phyloP scores from a whole-genome alignment of 2,888 invertebrate genomes.

The Ecliptopera silaceata region DNA sequence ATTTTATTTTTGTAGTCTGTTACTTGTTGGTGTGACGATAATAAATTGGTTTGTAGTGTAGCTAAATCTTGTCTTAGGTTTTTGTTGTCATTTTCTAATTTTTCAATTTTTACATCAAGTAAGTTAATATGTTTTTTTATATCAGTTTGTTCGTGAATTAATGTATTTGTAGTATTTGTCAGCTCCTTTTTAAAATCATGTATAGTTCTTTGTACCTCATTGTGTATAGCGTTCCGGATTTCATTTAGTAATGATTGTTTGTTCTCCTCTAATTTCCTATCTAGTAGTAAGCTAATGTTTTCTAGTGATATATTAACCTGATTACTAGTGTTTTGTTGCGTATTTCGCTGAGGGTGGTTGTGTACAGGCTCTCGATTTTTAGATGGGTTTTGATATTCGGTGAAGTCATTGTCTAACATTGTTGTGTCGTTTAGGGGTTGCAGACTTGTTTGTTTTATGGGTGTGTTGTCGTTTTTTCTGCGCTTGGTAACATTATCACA shows the following conservation, averaged over 20 bases:
- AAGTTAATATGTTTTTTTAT: background rate
- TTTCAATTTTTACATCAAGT: background rate
- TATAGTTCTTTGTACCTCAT: background rate
- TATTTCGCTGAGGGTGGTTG: too few relatives aligned
- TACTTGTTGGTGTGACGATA: too few relatives aligned
- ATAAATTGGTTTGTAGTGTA: background rate
- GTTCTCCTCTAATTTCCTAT: background rate
- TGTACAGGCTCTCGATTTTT: background rate
- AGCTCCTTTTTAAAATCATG: background rate
- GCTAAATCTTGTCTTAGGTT: too few relatives aligned
- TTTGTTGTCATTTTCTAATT: background rate
- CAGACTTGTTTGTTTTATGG: too few relatives aligned
- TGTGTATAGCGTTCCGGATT: too few relatives aligned
- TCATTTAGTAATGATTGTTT: too few relatives aligned
- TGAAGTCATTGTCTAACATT: background rate
- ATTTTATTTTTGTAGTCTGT: background rate
- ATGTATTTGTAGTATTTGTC: background rate
- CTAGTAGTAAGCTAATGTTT: background rate
- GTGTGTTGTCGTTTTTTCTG: background rate
- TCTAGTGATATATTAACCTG: background rate
- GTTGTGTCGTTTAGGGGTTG: background rate
- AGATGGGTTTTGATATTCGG: background rate
- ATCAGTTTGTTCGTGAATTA: background rate
- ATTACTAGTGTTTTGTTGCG: background rate
- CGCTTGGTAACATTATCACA: background rate